Percentiles rank a stretch among this genome's conserved stretches.
phyloP scores from a whole-genome alignment of 1,140 invertebrate species.

The Drosophila repletoides region DNA sequence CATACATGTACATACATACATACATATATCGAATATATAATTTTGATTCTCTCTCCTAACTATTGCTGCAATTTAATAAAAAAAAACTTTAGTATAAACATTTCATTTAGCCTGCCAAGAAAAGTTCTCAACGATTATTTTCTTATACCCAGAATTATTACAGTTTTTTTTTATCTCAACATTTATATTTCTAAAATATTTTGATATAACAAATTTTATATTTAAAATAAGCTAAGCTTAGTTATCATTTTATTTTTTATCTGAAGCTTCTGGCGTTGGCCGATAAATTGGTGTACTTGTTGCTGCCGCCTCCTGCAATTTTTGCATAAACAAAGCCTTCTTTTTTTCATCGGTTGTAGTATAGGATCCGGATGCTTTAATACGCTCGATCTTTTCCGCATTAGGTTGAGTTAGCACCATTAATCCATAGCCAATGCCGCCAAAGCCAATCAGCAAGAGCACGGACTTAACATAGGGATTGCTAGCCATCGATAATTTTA shows the following conservation, averaged over 20 bases:
- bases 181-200: slow-evolving; percentile 29
- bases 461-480: slow-evolving; percentile 83
- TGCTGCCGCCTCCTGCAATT: slow-evolving; percentile 63
- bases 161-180: not conserved
- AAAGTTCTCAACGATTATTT: no score
- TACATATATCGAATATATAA: no score
- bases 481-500: slow-evolving; percentile 67
- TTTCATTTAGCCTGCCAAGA: no score
- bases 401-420: slow-evolving; percentile 84
- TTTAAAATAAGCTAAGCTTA: slow-evolving; percentile 13
- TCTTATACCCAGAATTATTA: not conserved
- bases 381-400: slow-evolving; percentile 83
- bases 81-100: no score
- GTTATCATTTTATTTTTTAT: slow-evolving; percentile 57
- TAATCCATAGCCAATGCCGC: slow-evolving; percentile 84
- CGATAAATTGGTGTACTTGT: slow-evolving; percentile 47
- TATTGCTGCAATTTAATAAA: no score
- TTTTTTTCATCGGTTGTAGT: slow-evolving; percentile 44
- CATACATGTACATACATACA: no score
- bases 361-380: slow-evolving; percentile 66
- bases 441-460: slow-evolving; percentile 84
- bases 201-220: slow-evolving; percentile 30
- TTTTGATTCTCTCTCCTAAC: no score
- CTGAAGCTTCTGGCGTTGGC: not conserved
- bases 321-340: slow-evolving; percentile 68